These are phyloP conservation scores for Heliothis virescens DNA, from an alignment of 1,140 invertebrate species.

Conservation along the genomic window DNA sequence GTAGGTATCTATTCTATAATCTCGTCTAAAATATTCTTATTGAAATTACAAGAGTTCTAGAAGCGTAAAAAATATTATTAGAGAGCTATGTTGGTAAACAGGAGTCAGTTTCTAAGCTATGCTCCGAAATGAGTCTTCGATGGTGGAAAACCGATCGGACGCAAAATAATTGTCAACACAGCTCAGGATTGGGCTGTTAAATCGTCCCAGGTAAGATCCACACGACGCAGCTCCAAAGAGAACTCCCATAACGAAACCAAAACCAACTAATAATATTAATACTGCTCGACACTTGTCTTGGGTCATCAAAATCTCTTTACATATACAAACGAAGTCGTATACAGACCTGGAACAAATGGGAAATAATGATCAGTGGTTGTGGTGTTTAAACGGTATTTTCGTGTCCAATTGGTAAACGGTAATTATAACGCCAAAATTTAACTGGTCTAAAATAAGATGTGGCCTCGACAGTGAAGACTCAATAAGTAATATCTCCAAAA, in stretches of 20 bases:
- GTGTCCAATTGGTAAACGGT: too few species aligned
- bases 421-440: too few species aligned
- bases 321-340: constrained; percentile 67
- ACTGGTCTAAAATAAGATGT: too few species aligned
- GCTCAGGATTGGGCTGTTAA: constrained; percentile 73
- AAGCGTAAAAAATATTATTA: constrained; percentile 7
- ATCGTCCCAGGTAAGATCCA: constrained; percentile 68
- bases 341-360: constrained; percentile 67
- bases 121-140: constrained; percentile 57
- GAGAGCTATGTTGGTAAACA: not conserved
- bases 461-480: too few species aligned
- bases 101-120: constrained; percentile 50
- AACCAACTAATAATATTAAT: constrained; percentile 55
- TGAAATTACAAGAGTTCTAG: not conserved
- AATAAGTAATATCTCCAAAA: too few species aligned
- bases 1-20: constrained; percentile 9
- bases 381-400: not conserved
- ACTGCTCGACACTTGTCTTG: constrained; percentile 65
- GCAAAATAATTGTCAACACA: constrained; percentile 77
- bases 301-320: constrained; percentile 61
- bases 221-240: constrained; percentile 74
- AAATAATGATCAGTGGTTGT: constrained; percentile 14
- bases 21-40: constrained; percentile 36
- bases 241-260: constrained; percentile 68
- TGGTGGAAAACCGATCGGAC: constrained; percentile 56